Evolutionary conservation across 2,888 invertebrate species (phyloP).

Genomic region (Cosmia trapezina): DNA sequence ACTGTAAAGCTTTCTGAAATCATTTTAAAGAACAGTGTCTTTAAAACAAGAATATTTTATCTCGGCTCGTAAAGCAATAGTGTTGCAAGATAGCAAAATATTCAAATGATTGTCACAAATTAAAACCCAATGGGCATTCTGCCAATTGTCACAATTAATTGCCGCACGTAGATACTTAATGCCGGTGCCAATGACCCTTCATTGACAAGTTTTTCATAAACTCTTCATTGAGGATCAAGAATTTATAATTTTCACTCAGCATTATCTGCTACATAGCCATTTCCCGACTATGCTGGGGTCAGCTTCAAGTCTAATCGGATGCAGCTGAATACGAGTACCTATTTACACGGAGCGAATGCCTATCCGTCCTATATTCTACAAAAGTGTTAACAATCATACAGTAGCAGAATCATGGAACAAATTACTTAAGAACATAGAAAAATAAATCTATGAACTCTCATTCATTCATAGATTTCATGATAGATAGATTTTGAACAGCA

Average conservation of each 20-base stretch:
- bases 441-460: not conserved
- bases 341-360: not conserved
- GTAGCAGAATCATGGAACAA: not conserved
- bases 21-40: conserved; percentile 20
- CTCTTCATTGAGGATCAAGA: conserved; percentile 22
- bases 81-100: conserved; percentile 61
- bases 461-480: not conserved
- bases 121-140: conserved; percentile 75
- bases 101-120: conserved; percentile 70
- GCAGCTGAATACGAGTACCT: not conserved
- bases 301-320: not conserved
- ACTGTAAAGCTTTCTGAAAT: conserved; percentile 39
- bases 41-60: conserved; percentile 42
- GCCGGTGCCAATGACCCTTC: conserved; percentile 74
- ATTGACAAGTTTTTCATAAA: conserved; percentile 59
- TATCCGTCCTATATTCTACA: not conserved
- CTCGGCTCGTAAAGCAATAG: conserved; percentile 44
- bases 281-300: not conserved
- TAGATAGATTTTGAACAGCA: not conserved
- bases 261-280: not conserved
- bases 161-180: conserved; percentile 65
- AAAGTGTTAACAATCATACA: not conserved
- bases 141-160: conserved; percentile 79
- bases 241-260: not conserved
- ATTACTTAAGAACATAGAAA: not conserved